Evolutionary conservation across 2,888 invertebrate species (phyloP).

Genomic region (Sympetrum striolatum): DNA sequence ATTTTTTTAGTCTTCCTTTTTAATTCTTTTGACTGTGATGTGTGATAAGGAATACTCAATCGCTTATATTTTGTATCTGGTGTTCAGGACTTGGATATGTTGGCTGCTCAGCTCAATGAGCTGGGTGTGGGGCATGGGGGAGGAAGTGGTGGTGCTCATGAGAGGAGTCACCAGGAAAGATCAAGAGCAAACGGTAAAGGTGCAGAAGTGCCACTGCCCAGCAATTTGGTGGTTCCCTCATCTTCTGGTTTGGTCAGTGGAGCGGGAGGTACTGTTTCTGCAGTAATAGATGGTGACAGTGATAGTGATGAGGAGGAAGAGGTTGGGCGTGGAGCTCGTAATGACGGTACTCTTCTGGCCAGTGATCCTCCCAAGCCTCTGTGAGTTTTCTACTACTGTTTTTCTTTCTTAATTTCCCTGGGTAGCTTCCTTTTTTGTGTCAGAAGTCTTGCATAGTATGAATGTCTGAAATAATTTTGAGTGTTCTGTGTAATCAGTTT

Average conservation of each 20-base stretch:
- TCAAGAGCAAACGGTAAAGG: conserved; percentile 67
- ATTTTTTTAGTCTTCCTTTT: background rate
- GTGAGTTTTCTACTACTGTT: conserved; percentile 66
- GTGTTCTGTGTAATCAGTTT: too few relatives aligned
- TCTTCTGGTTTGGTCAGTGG: conserved; percentile 64
- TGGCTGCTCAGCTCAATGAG: conserved; percentile 95
- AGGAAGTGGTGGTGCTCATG: conserved; percentile 61
- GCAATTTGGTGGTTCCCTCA: conserved; percentile 54
- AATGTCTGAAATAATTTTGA: too few relatives aligned
- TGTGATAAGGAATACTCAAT: too few relatives aligned
- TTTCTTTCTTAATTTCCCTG: background rate
- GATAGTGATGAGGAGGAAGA: conserved; percentile 81
- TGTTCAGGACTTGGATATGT: conserved; percentile 89
- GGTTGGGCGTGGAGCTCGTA: conserved; percentile 79
- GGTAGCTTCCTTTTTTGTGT: background rate
- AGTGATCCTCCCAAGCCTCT: conserved; percentile 97
- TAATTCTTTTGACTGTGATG: background rate
- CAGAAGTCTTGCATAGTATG: too few relatives aligned
- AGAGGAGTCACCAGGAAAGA: conserved; percentile 10
- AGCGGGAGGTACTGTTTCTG: conserved; percentile 77
- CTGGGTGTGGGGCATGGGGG: conserved; percentile 78
- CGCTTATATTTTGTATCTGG: too few relatives aligned
- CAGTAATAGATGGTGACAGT: conserved; percentile 53
- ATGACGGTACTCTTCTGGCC: conserved; percentile 93
- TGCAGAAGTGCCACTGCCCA: conserved; percentile 64